phyloP scores from a whole-genome alignment of 2,113 vertebrate species.

The Pygoscelis antarcticus region DNA sequence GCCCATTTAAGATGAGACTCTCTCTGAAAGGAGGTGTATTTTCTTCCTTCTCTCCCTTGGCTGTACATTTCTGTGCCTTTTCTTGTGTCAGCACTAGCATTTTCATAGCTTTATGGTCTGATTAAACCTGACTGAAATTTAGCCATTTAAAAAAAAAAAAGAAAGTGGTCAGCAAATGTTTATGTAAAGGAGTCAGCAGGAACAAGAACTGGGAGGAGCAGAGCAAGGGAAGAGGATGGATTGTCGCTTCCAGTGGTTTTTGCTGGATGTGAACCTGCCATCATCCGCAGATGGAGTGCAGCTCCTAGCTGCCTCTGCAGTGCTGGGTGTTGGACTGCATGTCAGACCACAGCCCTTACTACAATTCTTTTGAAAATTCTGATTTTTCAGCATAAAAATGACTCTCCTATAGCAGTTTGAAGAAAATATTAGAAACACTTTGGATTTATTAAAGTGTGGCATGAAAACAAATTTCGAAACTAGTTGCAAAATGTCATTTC shows the following conservation, averaged over 20 bases:
- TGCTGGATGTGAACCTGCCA: neutral
- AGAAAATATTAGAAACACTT: slow-evolving; percentile 12
- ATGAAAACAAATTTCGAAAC: slow-evolving; percentile 26
- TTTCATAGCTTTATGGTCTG: neutral
- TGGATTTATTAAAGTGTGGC: neutral
- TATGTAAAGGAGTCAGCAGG: neutral
- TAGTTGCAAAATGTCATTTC: slow-evolving; percentile 33
- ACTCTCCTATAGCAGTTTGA: neutral
- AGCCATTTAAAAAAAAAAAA: neutral
- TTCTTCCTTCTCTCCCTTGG: neutral
- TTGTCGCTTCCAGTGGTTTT: neutral
- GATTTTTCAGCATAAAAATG: neutral
- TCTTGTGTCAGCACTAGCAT: neutral
- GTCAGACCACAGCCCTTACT: neutral
- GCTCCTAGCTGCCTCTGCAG: neutral
- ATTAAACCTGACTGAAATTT: neutral
- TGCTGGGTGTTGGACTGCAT: neutral
- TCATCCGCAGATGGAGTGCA: neutral
- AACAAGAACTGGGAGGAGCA: neutral
- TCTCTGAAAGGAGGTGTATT: neutral
- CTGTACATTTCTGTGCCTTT: neutral
- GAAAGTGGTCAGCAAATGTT: neutral
- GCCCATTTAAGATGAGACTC: neutral
- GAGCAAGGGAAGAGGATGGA: neutral
- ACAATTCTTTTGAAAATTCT: neutral